A percentile compares a stretch with the other conserved stretches of the same genome.
phyloP scores from a whole-genome alignment of 2,797 vertebrate genomes.

The Anisognathus igniventris region DNA sequence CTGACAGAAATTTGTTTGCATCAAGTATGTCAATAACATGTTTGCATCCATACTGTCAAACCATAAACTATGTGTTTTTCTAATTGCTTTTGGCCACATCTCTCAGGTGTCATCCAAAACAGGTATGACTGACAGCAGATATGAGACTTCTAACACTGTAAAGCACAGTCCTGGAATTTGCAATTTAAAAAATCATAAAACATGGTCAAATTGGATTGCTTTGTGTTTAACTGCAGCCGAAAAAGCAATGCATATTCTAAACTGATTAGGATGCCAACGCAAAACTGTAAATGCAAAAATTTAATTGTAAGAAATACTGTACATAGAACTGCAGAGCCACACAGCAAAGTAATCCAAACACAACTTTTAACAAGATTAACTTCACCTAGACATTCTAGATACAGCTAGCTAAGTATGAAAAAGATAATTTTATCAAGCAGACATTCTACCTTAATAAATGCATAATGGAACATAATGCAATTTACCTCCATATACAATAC shows the following conservation, averaged over 20 bases:
- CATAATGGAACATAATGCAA: background rate
- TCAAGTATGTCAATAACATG: background rate
- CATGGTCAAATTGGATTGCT: background rate
- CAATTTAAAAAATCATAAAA: background rate
- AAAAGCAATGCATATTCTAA: background rate
- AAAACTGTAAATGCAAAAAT: background rate
- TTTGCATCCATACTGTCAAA: background rate
- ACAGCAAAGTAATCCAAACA: background rate
- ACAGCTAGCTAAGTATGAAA: background rate
- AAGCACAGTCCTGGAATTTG: background rate
- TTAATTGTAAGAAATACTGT: background rate
- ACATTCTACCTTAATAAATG: background rate
- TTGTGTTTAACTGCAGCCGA: background rate
- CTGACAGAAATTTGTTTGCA: background rate
- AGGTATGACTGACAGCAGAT: background rate
- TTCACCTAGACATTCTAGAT: background rate
- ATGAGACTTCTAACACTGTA: background rate
- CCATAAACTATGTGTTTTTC: background rate
- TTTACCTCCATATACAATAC: slow-evolving; percentile 96
- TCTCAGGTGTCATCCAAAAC: background rate
- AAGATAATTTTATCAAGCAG: background rate
- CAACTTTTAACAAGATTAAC: background rate
- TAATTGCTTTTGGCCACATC: background rate
- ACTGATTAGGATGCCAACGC: background rate
- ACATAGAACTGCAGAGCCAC: background rate